These are phyloP conservation scores for Drosophila villosipedis DNA, from an alignment of 2,888 invertebrate genomes.

Conservation along the genomic window DNA sequence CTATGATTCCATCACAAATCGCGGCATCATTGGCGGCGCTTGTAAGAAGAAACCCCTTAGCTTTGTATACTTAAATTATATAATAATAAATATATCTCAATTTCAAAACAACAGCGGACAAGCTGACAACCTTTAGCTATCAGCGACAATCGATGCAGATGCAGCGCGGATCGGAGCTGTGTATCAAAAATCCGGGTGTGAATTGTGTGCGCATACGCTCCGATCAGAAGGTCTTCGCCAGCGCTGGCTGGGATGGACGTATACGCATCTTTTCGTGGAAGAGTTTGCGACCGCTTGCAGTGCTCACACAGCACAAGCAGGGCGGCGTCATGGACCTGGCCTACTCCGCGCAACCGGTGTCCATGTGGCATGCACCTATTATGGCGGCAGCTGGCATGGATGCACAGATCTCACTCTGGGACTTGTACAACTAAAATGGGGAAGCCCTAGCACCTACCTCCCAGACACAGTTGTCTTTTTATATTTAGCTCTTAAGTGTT, in stretches of 20 bases:
- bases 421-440: conserved; percentile 88
- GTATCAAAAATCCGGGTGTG: conserved; percentile 91
- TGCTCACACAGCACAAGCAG: conserved; percentile 90
- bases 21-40: conserved; percentile 88
- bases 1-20: conserved; percentile 88
- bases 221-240: conserved; percentile 90
- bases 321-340: conserved; percentile 90
- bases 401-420: conserved; percentile 92
- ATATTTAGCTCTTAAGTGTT: conserved; percentile 45
- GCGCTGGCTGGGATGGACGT: conserved; percentile 92
- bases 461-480: not conserved
- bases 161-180: conserved; percentile 87
- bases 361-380: conserved; percentile 90
- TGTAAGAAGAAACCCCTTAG: conserved; percentile 49
- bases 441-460: not conserved
- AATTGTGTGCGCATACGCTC: conserved; percentile 89
- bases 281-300: conserved; percentile 89
- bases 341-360: conserved; percentile 89
- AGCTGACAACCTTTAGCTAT: conserved; percentile 81
- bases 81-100: not conserved
- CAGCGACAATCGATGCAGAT: conserved; percentile 84
- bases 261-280: conserved; percentile 92
- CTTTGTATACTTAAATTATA: not conserved
- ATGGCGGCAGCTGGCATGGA: conserved; percentile 92
- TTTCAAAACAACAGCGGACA: conserved; percentile 64